Base-by-base conservation (phyloP, 2,888 invertebrate genomes). In the Coelopa pilipes region DNA sequence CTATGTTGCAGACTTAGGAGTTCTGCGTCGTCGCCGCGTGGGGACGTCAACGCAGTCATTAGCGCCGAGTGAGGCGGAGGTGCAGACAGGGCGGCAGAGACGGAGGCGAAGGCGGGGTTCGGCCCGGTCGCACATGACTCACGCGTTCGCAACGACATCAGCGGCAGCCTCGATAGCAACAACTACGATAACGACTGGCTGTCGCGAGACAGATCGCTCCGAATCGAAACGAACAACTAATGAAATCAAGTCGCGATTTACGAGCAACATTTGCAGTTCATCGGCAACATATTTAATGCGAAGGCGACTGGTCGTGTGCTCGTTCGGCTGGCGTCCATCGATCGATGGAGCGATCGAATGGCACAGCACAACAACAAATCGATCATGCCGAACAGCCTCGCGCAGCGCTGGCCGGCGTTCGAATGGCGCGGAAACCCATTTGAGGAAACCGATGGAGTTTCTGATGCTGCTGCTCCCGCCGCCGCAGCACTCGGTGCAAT, bases 241-340 rank as follows among this genome's bases (percentile, higher is more conserved):
- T 67, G 53, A 67, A 67, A 63, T 63, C 45, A 63, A 63, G 12
- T 11, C 66, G 50, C 49, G 50, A 68, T 68, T 68, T 68, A 68
- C 45, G 67, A 53, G 53, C 67, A 68, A 45, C 55, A 55, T 68
- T 68, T 67, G n/a, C 67, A 24, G 17, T 68, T 68, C 34, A 55
- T 24, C 55, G 55, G 21, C 55, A 55, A 68, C 53, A 68, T 68
- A 53, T 68, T 68, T 68, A 67, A 24, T 17, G 67, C 53, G 17
- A 34, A 34, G 2, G 34, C 34, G 34, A 34, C 2, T 7, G 34
- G 7, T 34, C 34, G 34, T 34, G 34, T 34, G 34, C 34, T 34
- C 34, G 34, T 34, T 34, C 34, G 34, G 7, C n/a, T n/a, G n/a
- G n/a, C n/a, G n/a, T 34, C 34, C 34, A 68, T 24, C 53, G 49